phyloP scores from a whole-genome alignment of 2,113 vertebrate genomes.

The Hemibagrus wyckioides region DNA sequence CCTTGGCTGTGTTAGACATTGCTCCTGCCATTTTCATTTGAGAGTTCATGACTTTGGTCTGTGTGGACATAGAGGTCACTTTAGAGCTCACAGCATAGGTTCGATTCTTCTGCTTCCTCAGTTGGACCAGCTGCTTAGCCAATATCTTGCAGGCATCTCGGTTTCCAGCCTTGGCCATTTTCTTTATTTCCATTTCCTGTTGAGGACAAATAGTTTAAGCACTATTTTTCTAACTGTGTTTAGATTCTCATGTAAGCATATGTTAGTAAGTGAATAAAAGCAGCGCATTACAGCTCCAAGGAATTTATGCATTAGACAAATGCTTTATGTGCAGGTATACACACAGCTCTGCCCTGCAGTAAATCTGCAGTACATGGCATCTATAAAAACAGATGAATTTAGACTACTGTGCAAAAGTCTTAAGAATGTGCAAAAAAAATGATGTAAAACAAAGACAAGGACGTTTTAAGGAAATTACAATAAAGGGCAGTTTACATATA shows the following conservation, averaged over 20 bases:
- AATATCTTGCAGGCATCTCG: constrained; percentile 94
- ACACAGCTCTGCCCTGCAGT: neutral
- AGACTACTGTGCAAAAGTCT: neutral
- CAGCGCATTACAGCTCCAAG: neutral
- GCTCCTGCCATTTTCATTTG: constrained; percentile 99
- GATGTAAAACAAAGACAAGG: neutral
- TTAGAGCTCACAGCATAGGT: constrained; percentile 97
- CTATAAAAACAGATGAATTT: neutral
- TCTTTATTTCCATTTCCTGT: constrained; percentile 97
- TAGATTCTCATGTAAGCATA: neutral
- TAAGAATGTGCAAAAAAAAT: neutral
- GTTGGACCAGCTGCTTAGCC: constrained; percentile 93
- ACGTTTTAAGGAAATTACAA: neutral
- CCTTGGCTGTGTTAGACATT: constrained; percentile 94
- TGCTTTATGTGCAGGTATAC: neutral
- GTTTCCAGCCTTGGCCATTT: constrained; percentile 97
- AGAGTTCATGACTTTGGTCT: constrained; percentile 98
- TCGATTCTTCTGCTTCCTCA: constrained; percentile 92
- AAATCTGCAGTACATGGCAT: neutral
- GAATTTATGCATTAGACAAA: constrained; percentile 5
- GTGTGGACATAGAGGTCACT: constrained; percentile 94
- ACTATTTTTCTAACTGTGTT: neutral
- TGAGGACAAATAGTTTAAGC: neutral
- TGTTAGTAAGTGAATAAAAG: constrained; percentile 61
- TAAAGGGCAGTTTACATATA: neutral